phyloP scores from a whole-genome alignment of 1,140 invertebrate species.

The Hycleus cichorii region DNA sequence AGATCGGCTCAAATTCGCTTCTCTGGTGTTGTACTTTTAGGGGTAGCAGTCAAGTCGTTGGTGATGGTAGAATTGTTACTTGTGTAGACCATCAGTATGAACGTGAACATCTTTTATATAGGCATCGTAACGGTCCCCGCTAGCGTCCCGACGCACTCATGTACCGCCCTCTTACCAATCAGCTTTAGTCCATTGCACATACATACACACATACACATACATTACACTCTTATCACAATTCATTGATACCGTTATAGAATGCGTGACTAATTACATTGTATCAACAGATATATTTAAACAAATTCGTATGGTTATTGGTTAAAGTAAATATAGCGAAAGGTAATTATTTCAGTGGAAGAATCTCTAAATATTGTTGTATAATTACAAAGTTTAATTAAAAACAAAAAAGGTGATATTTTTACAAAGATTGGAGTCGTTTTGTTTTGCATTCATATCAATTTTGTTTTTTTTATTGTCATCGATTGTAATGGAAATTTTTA shows the following conservation, averaged over 20 bases:
- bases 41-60: conserved; percentile 9
- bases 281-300: no score
- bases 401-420: neutral
- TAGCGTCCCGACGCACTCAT: conserved; percentile 14
- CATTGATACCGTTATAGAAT: conserved; percentile 10
- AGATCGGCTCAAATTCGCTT: neutral
- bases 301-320: no score
- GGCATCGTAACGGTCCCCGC: conserved; percentile 8
- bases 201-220: no score
- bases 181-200: conserved; percentile 15
- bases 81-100: conserved; percentile 14
- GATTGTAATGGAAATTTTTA: neutral
- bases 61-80: conserved; percentile 11
- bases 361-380: no score
- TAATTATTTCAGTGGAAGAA: no score
- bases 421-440: neutral
- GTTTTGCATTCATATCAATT: neutral
- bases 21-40: no score
- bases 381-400: no score
- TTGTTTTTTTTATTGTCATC: neutral
- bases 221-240: conserved; percentile 13
- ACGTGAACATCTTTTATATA: conserved; percentile 19
- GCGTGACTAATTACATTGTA: conserved; percentile 10
- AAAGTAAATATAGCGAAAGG: no score
- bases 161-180: conserved; percentile 15